phyloP scores from a whole-genome alignment of 2,888 invertebrate genomes.

The Lamproptera curius region DNA sequence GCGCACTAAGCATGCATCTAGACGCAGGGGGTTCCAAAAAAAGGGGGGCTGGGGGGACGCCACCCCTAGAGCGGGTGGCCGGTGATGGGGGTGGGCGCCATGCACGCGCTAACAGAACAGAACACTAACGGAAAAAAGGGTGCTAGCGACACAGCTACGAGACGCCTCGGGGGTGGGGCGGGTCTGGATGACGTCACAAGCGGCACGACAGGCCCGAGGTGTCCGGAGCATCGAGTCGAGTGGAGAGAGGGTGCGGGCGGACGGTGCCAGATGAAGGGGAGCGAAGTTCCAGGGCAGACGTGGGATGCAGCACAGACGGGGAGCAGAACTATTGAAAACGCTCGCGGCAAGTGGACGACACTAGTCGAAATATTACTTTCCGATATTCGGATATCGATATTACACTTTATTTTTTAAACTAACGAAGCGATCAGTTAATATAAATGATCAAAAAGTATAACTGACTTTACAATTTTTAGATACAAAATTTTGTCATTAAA shows the following conservation, averaged over 20 bases:
- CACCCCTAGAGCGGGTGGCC: conserved; percentile 23
- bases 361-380: no score
- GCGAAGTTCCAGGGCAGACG: conserved; percentile 40
- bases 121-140: conserved; percentile 29
- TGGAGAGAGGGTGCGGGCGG: conserved; percentile 36
- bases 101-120: conserved; percentile 32
- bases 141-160: conserved; percentile 42
- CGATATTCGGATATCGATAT: no score
- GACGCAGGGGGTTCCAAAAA: no score
- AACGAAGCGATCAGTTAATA: no score
- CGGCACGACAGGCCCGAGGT: conserved; percentile 35
- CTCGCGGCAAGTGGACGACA: conserved; percentile 55
- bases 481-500: no score
- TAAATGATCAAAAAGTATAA: no score
- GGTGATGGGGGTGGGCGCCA: conserved; percentile 35
- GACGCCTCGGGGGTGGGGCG: conserved; percentile 28
- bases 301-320: conserved; percentile 60
- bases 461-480: no score
- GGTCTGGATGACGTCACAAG: conserved; percentile 37
- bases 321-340: conserved; percentile 50
- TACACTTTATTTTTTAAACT: no score
- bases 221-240: conserved; percentile 27
- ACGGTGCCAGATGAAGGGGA: conserved; percentile 45
- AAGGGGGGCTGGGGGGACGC: no score
- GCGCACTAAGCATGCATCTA: conserved; percentile 40